Conservation (phyloP, 2,113 vertebrate genomes). For the Athene noctua region DNA sequence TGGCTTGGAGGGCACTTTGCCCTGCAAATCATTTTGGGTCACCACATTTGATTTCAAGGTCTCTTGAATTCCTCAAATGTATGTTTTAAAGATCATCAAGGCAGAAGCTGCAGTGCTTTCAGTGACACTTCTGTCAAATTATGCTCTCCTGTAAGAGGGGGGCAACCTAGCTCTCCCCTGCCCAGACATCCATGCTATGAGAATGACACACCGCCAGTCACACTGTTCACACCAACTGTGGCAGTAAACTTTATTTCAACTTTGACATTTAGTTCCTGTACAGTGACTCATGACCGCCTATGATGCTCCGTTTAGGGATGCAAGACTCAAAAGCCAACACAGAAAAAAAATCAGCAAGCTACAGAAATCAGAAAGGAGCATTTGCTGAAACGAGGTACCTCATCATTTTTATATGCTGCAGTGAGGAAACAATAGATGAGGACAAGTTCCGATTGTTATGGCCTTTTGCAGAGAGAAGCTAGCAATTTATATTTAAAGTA, state of each 20-base stretch:
- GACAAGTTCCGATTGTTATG: not conserved
- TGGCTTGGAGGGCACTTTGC: not conserved
- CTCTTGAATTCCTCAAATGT: not conserved
- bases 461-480: not conserved
- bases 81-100: not conserved
- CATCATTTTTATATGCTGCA: not conserved
- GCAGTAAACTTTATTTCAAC: slow-evolving; percentile 66
- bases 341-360: not conserved
- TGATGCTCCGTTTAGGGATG: slow-evolving; percentile 32
- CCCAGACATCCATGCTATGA: slow-evolving; percentile 44
- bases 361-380: not conserved
- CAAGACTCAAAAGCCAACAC: slow-evolving; percentile 31
- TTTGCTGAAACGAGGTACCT: not conserved
- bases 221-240: slow-evolving; percentile 52
- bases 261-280: slow-evolving; percentile 73
- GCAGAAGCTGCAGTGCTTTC: not conserved
- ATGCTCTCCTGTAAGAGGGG: not conserved
- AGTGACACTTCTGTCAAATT: not conserved
- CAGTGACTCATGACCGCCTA: slow-evolving; percentile 59
- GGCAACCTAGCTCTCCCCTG: not conserved
- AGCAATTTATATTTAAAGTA: not conserved
- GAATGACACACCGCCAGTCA: not conserved
- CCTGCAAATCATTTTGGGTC: not conserved
- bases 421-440: not conserved
- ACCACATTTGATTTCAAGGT: not conserved